Evolutionary conservation across 2,113 vertebrate genomes (phyloP).

Genomic region (Salminus brasiliensis): DNA sequence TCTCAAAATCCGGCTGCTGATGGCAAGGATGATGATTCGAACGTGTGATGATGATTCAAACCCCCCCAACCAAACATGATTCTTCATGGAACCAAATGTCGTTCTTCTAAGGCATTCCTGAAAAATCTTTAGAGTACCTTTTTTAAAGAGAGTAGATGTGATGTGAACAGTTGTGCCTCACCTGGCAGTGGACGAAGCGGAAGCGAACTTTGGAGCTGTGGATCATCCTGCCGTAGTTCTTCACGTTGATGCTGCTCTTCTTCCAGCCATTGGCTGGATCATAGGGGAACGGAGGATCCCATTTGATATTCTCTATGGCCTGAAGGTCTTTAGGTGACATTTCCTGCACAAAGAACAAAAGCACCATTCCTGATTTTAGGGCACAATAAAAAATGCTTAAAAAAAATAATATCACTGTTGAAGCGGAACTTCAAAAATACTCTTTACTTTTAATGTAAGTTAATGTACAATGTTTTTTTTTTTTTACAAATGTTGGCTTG

Average conservation of each 20-base stretch:
- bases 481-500: too few species aligned
- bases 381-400: neutral
- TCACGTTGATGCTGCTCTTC: conserved; percentile 83
- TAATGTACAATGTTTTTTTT: neutral
- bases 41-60: too few species aligned
- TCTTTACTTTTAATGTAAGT: too few species aligned
- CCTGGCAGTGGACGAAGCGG: conserved; percentile 90
- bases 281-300: conserved; percentile 78
- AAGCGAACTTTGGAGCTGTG: conserved; percentile 95
- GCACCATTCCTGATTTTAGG: neutral
- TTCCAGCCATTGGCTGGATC: conserved; percentile 78
- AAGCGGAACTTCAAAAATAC: too few species aligned
- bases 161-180: conserved; percentile 55
- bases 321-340: conserved; percentile 79
- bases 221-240: conserved; percentile 88
- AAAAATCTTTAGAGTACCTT: too few species aligned
- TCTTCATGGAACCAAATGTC: too few species aligned
- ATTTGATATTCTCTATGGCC: conserved; percentile 80
- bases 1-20: too few species aligned
- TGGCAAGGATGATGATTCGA: too few species aligned
- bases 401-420: neutral
- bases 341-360: conserved; percentile 63
- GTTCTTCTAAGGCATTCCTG: too few species aligned
- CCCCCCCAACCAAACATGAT: too few species aligned
- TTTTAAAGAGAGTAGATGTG: neutral